These are phyloP conservation scores for Trachelus troglodyta DNA, from an alignment of 2,888 invertebrate genomes.

Conservation along the genomic window DNA sequence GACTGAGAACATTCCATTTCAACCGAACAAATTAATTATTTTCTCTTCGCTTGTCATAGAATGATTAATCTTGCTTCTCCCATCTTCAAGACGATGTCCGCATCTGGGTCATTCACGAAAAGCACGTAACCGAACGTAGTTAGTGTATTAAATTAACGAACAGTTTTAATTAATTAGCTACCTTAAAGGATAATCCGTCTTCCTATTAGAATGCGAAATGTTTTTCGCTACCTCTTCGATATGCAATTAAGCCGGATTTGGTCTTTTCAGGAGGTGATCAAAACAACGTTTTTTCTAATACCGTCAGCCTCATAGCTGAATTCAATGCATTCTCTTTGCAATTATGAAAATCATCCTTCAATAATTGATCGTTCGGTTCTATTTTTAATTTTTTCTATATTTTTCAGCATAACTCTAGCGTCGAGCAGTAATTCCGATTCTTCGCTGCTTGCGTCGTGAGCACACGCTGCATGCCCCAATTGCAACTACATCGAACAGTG, in stretches of 20 bases:
- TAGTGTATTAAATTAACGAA: slow-evolving; percentile 46
- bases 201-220: slow-evolving; percentile 15
- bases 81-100: slow-evolving; percentile 31
- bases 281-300: background rate
- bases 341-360: too few relatives aligned
- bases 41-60: slow-evolving; percentile 3
- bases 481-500: background rate
- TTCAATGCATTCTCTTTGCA: background rate
- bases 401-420: too few relatives aligned
- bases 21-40: slow-evolving; percentile 1
- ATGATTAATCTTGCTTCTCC: slow-evolving; percentile 34
- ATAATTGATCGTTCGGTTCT: too few relatives aligned
- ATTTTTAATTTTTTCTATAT: too few relatives aligned
- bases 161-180: slow-evolving; percentile 47
- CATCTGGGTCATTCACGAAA: slow-evolving; percentile 43
- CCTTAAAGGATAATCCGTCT: slow-evolving; percentile 48
- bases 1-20: background rate
- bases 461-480: background rate
- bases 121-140: slow-evolving; percentile 33
- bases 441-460: background rate
- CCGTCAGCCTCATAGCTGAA: background rate
- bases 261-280: background rate
- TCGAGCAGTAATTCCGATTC: background rate
- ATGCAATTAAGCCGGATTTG: background rate
- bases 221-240: background rate